These are phyloP conservation scores for Melanargia galathea DNA, from an alignment of 2,888 invertebrate genomes.

Conservation along the genomic window DNA sequence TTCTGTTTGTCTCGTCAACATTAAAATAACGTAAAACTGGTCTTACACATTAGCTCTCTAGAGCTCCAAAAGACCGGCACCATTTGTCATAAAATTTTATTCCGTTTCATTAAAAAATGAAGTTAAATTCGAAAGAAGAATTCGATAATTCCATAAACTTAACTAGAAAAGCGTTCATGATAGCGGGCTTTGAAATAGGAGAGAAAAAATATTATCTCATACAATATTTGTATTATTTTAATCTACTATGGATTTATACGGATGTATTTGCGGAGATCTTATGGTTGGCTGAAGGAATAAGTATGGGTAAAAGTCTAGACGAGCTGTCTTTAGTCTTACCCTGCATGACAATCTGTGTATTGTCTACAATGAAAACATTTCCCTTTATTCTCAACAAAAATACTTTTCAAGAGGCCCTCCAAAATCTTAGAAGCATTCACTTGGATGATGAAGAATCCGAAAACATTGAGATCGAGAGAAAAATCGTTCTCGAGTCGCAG, in stretches of 20 bases:
- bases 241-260: constrained; percentile 52
- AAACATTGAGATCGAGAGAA: constrained; percentile 39
- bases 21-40: constrained; percentile 8
- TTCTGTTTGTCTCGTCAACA: constrained; percentile 24
- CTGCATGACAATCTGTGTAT: constrained; percentile 54
- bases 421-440: constrained; percentile 55
- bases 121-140: constrained; percentile 7
- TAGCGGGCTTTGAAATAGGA: constrained; percentile 55
- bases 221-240: constrained; percentile 48
- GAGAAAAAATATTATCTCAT: constrained; percentile 28
- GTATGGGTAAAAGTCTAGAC: constrained; percentile 50
- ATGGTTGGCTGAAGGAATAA: constrained; percentile 55
- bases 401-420: constrained; percentile 46
- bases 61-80: constrained; percentile 2
- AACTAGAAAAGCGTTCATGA: constrained; percentile 48
- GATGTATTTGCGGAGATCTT: constrained; percentile 57
- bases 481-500: constrained; percentile 48
- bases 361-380: constrained; percentile 54
- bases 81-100: background rate
- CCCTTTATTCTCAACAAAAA: constrained; percentile 50
- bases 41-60: constrained; percentile 16
- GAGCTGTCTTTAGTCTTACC: constrained; percentile 58
- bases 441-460: constrained; percentile 42
- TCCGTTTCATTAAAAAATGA: background rate
- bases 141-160: constrained; percentile 51